Evolutionary conservation across 2,113 vertebrate species (phyloP).

Genomic region (Alexandromys fortis): DNA sequence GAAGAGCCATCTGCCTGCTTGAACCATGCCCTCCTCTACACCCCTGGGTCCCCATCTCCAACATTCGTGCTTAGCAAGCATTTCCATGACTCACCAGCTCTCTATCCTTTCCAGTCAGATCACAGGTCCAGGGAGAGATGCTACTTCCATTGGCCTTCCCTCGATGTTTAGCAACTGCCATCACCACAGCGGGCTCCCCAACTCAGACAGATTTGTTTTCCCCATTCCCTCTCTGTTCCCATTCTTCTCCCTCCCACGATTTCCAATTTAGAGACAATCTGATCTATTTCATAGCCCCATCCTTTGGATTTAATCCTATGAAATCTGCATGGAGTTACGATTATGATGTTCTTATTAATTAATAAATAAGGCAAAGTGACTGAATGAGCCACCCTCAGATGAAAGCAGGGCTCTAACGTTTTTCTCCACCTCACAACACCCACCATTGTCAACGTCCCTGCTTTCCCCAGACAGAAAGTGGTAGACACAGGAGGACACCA

Average conservation of each 20-base stretch:
- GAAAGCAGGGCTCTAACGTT: too few species aligned
- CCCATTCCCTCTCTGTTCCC: not conserved
- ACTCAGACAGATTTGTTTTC: not conserved
- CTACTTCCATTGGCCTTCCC: not conserved
- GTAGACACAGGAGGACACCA: not conserved
- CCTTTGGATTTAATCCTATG: slow-evolving; percentile 3
- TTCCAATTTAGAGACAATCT: not conserved
- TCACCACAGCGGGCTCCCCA: not conserved
- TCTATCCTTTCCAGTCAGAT: not conserved
- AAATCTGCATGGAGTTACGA: not conserved
- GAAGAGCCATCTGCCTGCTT: not conserved
- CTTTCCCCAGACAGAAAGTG: not conserved
- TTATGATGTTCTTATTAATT: not conserved
- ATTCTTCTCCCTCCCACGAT: not conserved
- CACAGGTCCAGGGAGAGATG: too few species aligned
- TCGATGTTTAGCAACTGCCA: not conserved
- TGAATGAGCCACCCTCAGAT: not conserved
- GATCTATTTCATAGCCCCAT: not conserved
- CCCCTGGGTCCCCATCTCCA: not conserved
- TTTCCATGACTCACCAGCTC: not conserved
- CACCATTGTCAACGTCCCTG: too few species aligned
- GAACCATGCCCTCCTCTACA: accelerated
- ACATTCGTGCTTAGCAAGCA: not conserved
- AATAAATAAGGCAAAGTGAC: not conserved
- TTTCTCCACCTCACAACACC: not conserved